Conservation (phyloP, 2,113 vertebrate species). For the Forbesichthys agassizii region DNA sequence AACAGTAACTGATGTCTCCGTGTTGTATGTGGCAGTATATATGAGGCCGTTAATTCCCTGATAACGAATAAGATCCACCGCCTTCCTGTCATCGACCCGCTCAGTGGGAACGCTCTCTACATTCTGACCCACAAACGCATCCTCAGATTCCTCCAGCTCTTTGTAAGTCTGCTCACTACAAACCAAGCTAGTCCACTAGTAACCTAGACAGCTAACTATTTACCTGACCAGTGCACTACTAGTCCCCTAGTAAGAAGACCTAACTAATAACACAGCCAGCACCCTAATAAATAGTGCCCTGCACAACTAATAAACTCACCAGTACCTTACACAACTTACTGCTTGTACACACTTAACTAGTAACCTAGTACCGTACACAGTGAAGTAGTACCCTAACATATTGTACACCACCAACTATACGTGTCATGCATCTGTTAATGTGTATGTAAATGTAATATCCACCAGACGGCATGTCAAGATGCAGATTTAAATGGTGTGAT, state of each 20-base stretch:
- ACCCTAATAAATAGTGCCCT: not conserved
- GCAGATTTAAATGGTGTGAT: no score
- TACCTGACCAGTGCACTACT: no score
- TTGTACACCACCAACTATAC: not conserved
- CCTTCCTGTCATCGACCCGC: slow-evolving; percentile 93
- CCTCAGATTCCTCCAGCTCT: slow-evolving; percentile 99
- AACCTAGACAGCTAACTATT: no score
- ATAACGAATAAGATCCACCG: slow-evolving; percentile 99
- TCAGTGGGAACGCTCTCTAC: slow-evolving; percentile 98
- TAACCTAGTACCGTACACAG: not conserved
- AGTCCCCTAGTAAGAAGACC: no score
- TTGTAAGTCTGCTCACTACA: slow-evolving; percentile 81
- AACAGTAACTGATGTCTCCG: not conserved
- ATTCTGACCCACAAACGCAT: slow-evolving; percentile 99
- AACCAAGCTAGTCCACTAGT: no score
- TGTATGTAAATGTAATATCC: no score
- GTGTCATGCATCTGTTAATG: no score
- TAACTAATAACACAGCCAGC: not conserved
- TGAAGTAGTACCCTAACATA: not conserved
- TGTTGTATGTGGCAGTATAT: slow-evolving; percentile 79
- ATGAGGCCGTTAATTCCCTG: slow-evolving; percentile 93
- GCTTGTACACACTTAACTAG: no score
- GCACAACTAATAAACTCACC: not conserved
- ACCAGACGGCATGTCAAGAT: no score
- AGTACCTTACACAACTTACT: not conserved